Evolutionary conservation across 2,113 vertebrate species (phyloP).

Genomic region (Pygoscelis antarcticus): DNA sequence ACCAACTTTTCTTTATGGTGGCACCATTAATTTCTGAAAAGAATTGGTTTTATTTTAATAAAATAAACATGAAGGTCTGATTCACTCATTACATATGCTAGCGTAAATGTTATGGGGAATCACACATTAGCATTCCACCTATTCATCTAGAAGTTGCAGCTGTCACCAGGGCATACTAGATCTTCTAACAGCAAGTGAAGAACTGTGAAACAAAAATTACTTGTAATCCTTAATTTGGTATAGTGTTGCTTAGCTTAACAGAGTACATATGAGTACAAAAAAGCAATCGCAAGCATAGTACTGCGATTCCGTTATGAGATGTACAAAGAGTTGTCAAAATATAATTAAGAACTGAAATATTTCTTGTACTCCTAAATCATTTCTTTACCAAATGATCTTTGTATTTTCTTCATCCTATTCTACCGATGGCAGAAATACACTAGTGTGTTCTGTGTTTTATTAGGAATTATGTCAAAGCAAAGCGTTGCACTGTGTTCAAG

Average conservation of each 20-base stretch:
- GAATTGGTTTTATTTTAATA: background rate
- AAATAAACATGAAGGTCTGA: background rate
- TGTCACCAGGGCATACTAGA: background rate
- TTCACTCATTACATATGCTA: background rate
- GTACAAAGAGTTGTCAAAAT: conserved; percentile 52
- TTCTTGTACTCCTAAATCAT: background rate
- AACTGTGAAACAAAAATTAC: conserved; percentile 22
- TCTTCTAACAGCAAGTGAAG: conserved; percentile 19
- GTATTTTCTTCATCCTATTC: background rate
- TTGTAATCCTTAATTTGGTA: conserved; percentile 50
- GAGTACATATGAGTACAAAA: conserved; percentile 14
- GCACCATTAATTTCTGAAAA: background rate
- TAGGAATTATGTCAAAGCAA: conserved; percentile 55
- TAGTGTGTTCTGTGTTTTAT: conserved; percentile 2
- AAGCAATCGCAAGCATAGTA: background rate
- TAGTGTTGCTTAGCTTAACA: conserved; percentile 24
- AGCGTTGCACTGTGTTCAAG: background rate
- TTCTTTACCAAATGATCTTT: conserved; percentile 7
- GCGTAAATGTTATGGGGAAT: background rate
- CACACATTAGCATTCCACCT: background rate
- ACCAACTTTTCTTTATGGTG: background rate
- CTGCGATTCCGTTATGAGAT: background rate
- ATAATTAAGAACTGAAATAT: conserved; percentile 1
- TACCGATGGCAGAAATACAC: conserved; percentile 26
- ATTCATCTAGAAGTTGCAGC: background rate